Percentiles rank a stretch among this genome's conserved stretches.
These are phyloP conservation scores for Leptura quadrifasciata DNA, from an alignment of 2,888 invertebrate genomes.

Conservation along the genomic window DNA sequence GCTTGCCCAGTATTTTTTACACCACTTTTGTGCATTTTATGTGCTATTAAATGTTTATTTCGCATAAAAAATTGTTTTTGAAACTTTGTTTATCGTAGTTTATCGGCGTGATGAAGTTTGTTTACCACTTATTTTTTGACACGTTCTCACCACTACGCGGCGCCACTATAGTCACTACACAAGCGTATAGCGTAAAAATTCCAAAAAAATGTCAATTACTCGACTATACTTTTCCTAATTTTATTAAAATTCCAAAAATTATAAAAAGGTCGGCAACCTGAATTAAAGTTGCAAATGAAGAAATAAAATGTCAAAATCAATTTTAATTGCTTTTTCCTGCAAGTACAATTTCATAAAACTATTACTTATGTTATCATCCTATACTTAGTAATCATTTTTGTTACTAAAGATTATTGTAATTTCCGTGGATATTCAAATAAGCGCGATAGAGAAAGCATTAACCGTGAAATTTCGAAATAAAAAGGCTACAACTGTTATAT, in stretches of 20 bases:
- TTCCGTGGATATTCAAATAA: constrained; percentile 3
- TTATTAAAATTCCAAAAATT: background rate
- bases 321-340: constrained; percentile 19
- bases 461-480: constrained; percentile 18
- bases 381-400: background rate
- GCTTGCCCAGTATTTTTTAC: no score
- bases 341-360: background rate
- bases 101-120: no score
- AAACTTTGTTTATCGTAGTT: no score
- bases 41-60: no score
- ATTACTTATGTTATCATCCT: background rate
- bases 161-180: no score
- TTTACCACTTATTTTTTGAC: no score
- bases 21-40: no score
- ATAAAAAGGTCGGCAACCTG: background rate
- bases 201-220: background rate
- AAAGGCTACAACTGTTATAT: background rate
- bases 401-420: constrained; percentile 9
- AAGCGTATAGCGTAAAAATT: background rate
- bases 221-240: background rate
- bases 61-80: no score
- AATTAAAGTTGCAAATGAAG: background rate
- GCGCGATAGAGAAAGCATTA: background rate
- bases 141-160: no score
- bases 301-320: constrained; percentile 12